phyloP scores from a whole-genome alignment of 2,797 vertebrate genomes.

The Petrocephalus sullivani region DNA sequence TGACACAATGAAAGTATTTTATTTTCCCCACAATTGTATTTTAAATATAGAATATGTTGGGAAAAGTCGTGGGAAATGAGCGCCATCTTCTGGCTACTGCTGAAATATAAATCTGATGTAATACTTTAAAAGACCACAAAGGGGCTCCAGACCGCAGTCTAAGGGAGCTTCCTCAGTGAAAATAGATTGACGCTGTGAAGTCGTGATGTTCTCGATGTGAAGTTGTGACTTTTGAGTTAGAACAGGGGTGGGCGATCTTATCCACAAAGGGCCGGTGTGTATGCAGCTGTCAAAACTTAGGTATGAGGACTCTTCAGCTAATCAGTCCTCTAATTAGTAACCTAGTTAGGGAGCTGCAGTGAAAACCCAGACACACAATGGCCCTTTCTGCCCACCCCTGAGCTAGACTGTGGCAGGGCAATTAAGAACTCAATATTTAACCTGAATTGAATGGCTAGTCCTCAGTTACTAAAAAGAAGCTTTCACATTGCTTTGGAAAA shows the following conservation, averaged over 20 bases:
- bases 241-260: no score
- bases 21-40: background rate
- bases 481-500: background rate
- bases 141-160: background rate
- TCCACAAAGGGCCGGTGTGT: no score
- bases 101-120: background rate
- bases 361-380: no score
- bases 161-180: background rate
- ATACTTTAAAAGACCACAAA: background rate
- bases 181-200: background rate
- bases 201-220: background rate
- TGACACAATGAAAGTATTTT: background rate
- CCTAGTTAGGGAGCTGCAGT: no score
- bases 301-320: no score
- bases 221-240: no score
- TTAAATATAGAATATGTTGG: background rate
- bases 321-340: no score
- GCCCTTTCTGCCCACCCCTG: background rate
- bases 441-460: background rate
- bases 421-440: background rate
- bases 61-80: background rate
- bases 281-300: no score
- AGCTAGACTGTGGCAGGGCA: background rate
- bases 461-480: background rate
- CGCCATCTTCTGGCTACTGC: background rate